Conservation (phyloP, 2,797 vertebrate species). For the Danio tinwini region DNA sequence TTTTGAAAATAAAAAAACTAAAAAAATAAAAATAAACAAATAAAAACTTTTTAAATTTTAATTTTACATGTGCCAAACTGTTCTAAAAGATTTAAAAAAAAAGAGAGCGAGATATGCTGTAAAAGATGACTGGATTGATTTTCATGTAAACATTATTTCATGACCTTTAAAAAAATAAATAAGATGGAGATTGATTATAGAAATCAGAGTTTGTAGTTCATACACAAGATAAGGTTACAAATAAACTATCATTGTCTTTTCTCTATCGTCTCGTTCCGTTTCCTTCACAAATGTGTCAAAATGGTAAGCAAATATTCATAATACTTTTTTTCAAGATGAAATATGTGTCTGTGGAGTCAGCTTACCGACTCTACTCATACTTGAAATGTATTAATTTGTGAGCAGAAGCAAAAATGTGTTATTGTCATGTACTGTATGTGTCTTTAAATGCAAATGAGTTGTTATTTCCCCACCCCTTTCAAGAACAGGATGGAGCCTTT, state of each 20-base stretch:
- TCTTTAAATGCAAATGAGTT: too few species aligned
- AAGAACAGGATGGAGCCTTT: too few species aligned
- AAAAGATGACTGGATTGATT: slow-evolving; percentile 83
- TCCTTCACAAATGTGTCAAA: slow-evolving; percentile 42
- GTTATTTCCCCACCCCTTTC: too few species aligned
- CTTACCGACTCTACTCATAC: too few species aligned
- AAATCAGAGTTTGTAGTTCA: slow-evolving; percentile 98
- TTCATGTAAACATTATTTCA: slow-evolving; percentile 91
- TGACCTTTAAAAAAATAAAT: slow-evolving; percentile 85
- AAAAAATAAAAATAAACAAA: slow-evolving; percentile 65
- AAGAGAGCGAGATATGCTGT: slow-evolving; percentile 77
- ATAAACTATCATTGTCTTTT: slow-evolving; percentile 96
- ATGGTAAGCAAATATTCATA: background rate
- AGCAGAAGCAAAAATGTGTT: too few species aligned
- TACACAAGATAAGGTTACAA: slow-evolving; percentile 96
- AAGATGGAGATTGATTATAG: slow-evolving; percentile 85
- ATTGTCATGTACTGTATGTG: too few species aligned
- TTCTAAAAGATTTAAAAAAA: slow-evolving; percentile 78
- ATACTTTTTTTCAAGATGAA: background rate
- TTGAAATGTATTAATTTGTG: too few species aligned
- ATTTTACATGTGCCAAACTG: slow-evolving; percentile 90
- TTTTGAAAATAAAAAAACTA: slow-evolving; percentile 82
- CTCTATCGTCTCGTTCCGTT: slow-evolving; percentile 77
- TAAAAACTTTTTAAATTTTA: slow-evolving; percentile 80
- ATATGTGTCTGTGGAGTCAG: too few species aligned